phyloP scores from a whole-genome alignment of 2,113 vertebrate genomes.

The Sapajus apella region DNA sequence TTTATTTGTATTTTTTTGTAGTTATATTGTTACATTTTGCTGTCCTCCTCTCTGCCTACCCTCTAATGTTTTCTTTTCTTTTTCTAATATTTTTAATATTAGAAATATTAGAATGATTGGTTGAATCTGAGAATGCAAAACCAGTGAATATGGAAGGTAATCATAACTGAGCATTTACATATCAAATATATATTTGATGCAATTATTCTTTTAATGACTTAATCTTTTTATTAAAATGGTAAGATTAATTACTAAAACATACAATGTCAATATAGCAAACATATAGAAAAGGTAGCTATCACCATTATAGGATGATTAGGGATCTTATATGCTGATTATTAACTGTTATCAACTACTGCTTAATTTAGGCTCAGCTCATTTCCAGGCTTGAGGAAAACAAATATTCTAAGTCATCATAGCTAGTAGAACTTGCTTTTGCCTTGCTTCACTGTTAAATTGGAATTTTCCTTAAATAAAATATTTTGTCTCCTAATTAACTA shows the following conservation, averaged over 20 bases:
- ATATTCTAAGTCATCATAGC: neutral
- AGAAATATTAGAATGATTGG: neutral
- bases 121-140: neutral
- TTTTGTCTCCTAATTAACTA: neutral
- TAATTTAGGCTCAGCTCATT: neutral
- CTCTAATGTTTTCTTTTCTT: neutral
- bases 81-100: neutral
- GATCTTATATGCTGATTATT: neutral
- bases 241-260: neutral
- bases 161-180: neutral
- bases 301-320: neutral
- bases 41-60: neutral
- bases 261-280: neutral
- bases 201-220: neutral
- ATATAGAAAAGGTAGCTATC: neutral
- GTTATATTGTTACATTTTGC: neutral
- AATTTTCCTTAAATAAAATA: neutral
- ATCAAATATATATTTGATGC: neutral
- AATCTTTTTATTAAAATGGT: neutral
- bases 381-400: neutral
- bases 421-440: neutral
- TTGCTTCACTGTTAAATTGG: neutral
- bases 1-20: neutral
- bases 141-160: neutral
- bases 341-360: neutral